These are phyloP conservation scores for Scyliorhinus canicula DNA, from an alignment of 2,797 vertebrate genomes.

Conservation along the genomic window DNA sequence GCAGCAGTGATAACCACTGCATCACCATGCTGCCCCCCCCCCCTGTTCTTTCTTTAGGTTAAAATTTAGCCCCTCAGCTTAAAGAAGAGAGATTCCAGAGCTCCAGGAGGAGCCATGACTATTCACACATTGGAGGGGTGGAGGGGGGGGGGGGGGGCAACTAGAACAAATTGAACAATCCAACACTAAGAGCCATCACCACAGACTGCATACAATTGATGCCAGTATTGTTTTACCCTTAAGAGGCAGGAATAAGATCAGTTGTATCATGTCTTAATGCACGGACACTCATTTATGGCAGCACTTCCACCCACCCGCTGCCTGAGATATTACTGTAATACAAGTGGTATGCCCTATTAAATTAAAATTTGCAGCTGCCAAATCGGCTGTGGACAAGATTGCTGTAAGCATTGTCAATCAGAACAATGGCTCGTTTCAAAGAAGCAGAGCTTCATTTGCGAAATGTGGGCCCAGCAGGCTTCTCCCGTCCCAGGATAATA, in stretches of 20 bases:
- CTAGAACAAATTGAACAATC: not conserved
- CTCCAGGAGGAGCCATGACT: not conserved
- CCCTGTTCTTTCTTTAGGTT: too few species aligned
- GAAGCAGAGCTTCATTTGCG: not conserved
- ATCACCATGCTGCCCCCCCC: too few species aligned
- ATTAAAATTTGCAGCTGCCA: slow-evolving; percentile 1
- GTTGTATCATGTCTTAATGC: not conserved
- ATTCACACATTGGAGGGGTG: not conserved
- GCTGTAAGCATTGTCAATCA: not conserved
- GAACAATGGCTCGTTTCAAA: slow-evolving; percentile 19
- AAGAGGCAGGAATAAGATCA: not conserved
- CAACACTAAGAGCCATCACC: not conserved
- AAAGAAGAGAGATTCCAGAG: not conserved
- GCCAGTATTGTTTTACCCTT: not conserved
- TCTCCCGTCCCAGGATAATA: not conserved
- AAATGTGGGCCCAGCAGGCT: not conserved
- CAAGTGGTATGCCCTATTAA: not conserved
- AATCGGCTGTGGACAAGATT: not conserved
- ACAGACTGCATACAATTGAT: not conserved
- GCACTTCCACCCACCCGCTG: not conserved
- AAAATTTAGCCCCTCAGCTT: not conserved
- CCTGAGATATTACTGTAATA: not conserved
- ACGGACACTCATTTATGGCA: not conserved
- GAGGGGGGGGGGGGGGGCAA: not conserved
- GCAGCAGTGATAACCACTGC: too few species aligned